Evolutionary conservation across 2,113 vertebrate genomes (phyloP).

Genomic region (Crotophaga sulcirostris): DNA sequence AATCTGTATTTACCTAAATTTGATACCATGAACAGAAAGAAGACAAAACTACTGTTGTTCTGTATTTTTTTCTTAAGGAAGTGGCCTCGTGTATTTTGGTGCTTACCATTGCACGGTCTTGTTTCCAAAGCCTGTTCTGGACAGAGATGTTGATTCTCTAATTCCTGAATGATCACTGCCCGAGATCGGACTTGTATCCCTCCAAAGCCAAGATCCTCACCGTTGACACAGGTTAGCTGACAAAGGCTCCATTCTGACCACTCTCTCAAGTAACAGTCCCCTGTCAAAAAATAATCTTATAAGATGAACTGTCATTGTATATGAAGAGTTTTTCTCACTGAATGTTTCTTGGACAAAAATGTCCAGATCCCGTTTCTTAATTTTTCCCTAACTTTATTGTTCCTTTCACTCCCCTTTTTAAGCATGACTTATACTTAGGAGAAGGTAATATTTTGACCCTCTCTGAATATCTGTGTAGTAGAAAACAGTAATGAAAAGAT

Average conservation of each 20-base stretch:
- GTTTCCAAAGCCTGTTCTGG: slow-evolving; percentile 93
- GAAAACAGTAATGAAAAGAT: not conserved
- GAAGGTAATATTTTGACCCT: not conserved
- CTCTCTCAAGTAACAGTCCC: slow-evolving; percentile 95
- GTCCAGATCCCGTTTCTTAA: not conserved
- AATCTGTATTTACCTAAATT: not conserved
- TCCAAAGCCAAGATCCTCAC: slow-evolving; percentile 86
- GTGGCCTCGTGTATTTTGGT: not conserved
- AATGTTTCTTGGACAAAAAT: not conserved
- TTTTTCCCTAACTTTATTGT: not conserved
- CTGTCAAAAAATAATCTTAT: slow-evolving; percentile 67
- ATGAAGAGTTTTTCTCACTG: fast-evolving
- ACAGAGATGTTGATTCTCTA: slow-evolving; percentile 92
- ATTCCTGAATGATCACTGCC: slow-evolving; percentile 89
- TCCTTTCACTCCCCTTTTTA: not conserved
- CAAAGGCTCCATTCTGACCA: slow-evolving; percentile 96
- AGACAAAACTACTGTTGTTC: not conserved
- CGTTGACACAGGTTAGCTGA: slow-evolving; percentile 89
- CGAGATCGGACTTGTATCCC: slow-evolving; percentile 91
- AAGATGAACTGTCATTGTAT: not conserved
- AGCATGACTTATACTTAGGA: not conserved
- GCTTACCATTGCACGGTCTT: slow-evolving; percentile 85
- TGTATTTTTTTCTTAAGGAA: not conserved
- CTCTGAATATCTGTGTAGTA: not conserved
- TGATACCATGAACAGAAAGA: not conserved